A percentile compares a stretch with the other conserved stretches of the same genome.
phyloP scores from a whole-genome alignment of 2,113 vertebrate species.

The Chlorodrepanis virens region DNA sequence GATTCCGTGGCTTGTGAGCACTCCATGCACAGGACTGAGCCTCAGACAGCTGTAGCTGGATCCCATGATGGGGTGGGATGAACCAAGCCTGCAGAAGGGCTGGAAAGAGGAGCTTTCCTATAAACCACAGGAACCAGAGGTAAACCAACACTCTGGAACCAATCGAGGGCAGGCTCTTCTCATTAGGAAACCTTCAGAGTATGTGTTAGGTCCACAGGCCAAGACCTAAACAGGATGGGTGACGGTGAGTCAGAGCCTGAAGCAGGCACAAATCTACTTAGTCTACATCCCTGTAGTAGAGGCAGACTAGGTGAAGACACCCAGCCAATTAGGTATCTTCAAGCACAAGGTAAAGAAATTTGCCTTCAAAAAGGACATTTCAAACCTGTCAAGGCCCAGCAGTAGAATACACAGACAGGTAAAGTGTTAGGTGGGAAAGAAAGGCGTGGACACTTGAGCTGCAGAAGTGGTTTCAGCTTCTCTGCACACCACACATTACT shows the following conservation, averaged over 20 bases:
- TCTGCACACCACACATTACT: neutral
- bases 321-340: neutral
- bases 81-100: neutral
- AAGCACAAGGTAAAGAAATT: neutral
- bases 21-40: neutral
- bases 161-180: neutral
- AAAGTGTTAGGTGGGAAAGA: neutral
- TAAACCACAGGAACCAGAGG: neutral
- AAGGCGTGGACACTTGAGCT: neutral
- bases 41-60: neutral
- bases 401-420: neutral
- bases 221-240: rapidly evolving
- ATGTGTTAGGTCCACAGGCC: neutral
- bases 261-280: neutral
- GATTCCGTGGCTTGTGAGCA: neutral
- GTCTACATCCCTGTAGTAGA: neutral
- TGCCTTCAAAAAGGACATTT: neutral
- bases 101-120: neutral
- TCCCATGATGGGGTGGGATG: neutral
- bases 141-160: neutral
- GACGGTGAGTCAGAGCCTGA: neutral
- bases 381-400: neutral
- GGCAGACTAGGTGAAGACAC: no score
- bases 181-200: neutral
- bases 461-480: neutral